Percentiles rank a stretch among this genome's conserved stretches.
phyloP scores from a whole-genome alignment of 2,888 invertebrate species.

The Andrena marginata region DNA sequence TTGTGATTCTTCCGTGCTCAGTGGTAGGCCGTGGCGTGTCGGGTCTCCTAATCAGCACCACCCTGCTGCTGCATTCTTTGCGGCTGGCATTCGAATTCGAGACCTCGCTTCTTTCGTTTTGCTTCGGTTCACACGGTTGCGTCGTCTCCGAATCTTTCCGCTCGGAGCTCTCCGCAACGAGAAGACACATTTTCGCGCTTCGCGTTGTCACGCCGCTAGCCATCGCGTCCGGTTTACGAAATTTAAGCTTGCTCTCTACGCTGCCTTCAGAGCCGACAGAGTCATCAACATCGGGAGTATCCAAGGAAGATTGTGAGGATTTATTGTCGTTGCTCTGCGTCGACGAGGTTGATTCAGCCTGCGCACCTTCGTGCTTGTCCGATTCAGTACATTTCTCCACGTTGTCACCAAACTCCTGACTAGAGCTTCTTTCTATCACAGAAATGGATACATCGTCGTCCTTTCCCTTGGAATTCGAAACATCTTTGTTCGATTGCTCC shows the following conservation, averaged over 20 bases:
- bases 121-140: conserved; percentile 25
- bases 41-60: conserved; percentile 20
- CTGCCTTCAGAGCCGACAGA: conserved; percentile 6
- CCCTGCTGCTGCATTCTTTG: conserved; percentile 23
- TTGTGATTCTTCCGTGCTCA: conserved; percentile 64
- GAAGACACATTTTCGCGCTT: conserved; percentile 37
- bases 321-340: conserved; percentile 32
- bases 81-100: conserved; percentile 5
- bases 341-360: not conserved
- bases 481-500: conserved; percentile 21
- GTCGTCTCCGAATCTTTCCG: conserved; percentile 1
- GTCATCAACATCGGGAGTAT: conserved; percentile 1
- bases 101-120: conserved; percentile 11
- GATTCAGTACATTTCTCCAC: conserved; percentile 21
- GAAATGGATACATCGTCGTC: conserved; percentile 34
- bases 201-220: conserved; percentile 47
- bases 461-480: conserved; percentile 13
- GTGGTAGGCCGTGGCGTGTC: conserved; percentile 48
- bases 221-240: conserved; percentile 39
- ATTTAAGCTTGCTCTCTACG: conserved; percentile 33
- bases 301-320: not conserved
- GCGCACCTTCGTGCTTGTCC: not conserved
- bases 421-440: conserved; percentile 66
- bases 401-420: conserved; percentile 50
- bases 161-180: conserved; percentile 22